Evolutionary conservation across 2,113 vertebrate genomes (phyloP).

Genomic region (Ceratotherium simum): DNA sequence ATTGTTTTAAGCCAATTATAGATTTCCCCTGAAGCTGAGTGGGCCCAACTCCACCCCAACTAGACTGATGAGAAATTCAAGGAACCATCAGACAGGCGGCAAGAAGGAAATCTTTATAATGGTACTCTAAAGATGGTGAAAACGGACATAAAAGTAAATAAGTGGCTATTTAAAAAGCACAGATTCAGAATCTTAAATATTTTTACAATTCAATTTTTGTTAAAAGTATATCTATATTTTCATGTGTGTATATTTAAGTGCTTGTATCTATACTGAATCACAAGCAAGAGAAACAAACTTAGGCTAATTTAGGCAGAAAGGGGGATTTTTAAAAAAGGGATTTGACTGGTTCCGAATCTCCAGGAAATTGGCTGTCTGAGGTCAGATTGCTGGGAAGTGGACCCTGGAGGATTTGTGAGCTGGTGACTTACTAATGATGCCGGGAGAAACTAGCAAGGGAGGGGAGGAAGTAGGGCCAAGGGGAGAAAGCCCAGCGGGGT

Average conservation of each 20-base stretch:
- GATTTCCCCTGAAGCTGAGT: not conserved
- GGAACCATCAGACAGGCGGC: not conserved
- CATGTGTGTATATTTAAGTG: not conserved
- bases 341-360: not conserved
- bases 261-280: not conserved
- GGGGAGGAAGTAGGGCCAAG: not conserved
- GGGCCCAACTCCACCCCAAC: not conserved
- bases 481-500: not conserved
- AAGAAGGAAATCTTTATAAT: not conserved
- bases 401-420: not conserved
- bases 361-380: not conserved
- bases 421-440: not conserved
- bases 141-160: not conserved
- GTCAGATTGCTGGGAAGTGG: not conserved
- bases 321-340: not conserved
- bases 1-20: conserved; percentile 12
- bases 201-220: not conserved
- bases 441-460: not conserved
- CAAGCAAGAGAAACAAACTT: not conserved
- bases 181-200: not conserved
- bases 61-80: conserved; percentile 22
- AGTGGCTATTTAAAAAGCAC: not conserved
- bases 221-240: not conserved
- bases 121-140: not conserved
- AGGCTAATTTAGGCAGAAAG: not conserved